Conservation (phyloP, 2,113 vertebrate genomes). For the Ranitomeya imitator region DNA sequence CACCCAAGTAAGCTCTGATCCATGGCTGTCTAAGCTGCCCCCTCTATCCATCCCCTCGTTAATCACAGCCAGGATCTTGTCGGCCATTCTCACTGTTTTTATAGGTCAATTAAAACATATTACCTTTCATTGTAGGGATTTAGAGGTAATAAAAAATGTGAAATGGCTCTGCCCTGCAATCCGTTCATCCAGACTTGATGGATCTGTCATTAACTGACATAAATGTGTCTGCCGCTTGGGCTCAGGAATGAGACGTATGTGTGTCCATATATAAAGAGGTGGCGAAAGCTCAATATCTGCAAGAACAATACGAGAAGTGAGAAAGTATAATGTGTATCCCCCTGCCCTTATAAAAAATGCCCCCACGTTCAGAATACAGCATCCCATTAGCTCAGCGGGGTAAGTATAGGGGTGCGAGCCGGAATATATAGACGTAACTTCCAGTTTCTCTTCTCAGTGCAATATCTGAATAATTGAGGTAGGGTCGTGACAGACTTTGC, state of each 20-base stretch:
- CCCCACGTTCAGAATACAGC: too few species aligned
- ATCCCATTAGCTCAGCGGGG: too few species aligned
- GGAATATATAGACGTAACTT: too few species aligned
- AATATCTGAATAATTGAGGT: too few species aligned
- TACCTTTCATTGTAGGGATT: constrained; percentile 41
- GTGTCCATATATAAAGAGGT: background rate
- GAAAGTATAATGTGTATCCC: background rate
- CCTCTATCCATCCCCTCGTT: constrained; percentile 8
- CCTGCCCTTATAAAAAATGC: background rate
- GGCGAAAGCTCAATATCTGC: background rate
- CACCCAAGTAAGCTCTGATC: background rate
- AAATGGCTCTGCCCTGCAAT: constrained; percentile 31
- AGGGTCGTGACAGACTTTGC: too few species aligned
- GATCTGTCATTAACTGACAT: constrained; percentile 39
- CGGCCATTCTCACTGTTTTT: constrained; percentile 21
- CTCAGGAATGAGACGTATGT: background rate
- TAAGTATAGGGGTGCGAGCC: too few species aligned
- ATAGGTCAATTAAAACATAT: constrained; percentile 49
- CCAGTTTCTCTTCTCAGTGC: too few species aligned
- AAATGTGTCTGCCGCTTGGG: background rate
- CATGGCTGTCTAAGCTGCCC: background rate
- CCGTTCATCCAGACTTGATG: constrained; percentile 28
- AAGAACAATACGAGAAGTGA: background rate
- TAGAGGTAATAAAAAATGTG: constrained; percentile 44
- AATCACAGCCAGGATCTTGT: constrained; percentile 10